Base-by-base conservation (phyloP, 2,888 invertebrate genomes). In the Eudasyphora cyanicolor region DNA sequence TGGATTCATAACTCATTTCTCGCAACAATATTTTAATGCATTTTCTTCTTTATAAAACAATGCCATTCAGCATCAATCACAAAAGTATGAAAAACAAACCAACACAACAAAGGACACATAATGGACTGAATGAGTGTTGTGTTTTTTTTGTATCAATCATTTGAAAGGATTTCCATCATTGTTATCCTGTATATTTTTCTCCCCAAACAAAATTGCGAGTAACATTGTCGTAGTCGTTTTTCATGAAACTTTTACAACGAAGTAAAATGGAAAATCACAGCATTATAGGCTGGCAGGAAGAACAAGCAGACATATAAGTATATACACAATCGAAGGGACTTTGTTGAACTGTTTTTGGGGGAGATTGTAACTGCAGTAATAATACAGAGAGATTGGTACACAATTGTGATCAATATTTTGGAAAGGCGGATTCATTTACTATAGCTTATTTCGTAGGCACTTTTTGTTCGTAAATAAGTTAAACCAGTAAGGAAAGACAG, bases 161-260 rank as follows among this genome's bases (percentile, higher is more conserved):
- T 0, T 57, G 21, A 78, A 78, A 82, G 70, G 78, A 78, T 57
- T 62, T 79, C 51, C 78, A 82, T 79, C 75, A 71, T 79, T 79
- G 51, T 78, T 35, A 51, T 75, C 38, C 17, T 42, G 8, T 8
- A 76, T 77, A 76, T 81, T 76, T 32, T 27, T 51, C 76, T 75
- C 7, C 32, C 32, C 32, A 81, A 17, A 35, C 21, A 0, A 17
- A 60, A 67, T 73, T 77, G 64, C 19, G 4, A n/a, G n/a, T n/a
- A n/a, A n/a, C n/a, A n/a, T n/a, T n/a, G n/a, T n/a, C n/a, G n/a
- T n/a, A n/a, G 32, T 73, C 17, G 38, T 77, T 54, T 67, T 73
- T 4, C 57, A 2, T 74, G 24, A 49, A 54, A 60, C 24, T 17
- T 78, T 29, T 7, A 35, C n/a, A n/a, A 42, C 29, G 54, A 69